Base-by-base conservation (phyloP, 1,140 invertebrate species). In the Drosophila obscura region DNA sequence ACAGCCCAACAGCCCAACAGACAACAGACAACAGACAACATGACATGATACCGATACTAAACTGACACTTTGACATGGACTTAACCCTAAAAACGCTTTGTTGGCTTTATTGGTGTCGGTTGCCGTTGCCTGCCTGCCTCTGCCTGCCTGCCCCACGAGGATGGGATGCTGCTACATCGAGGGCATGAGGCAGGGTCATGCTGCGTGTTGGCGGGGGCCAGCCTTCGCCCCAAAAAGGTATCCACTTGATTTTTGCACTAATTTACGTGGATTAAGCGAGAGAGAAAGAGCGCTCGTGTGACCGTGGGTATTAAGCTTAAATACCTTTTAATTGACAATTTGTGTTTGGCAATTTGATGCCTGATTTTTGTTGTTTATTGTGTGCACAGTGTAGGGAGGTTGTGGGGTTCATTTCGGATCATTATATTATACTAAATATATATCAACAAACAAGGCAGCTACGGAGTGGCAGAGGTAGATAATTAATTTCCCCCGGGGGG, bases 11-110 rank as follows among this genome's bases (percentile, higher is more conserved):
- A 22, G 22, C 1, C 22, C 22, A n/a, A n/a, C n/a, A n/a, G n/a
- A n/a, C 19, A 19, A 19, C 19, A 19, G 19, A 19, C 19, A 24
- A 24, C 66, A 69, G 66, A 80, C 87, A 72, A 87, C 90, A 91
- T 91, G 89, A 91, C 90, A 91, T 91, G 90, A 91, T 89, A 91
- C 90, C 90, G 90, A 91, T 91, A 91, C 90, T 91, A 91, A 91
- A 91, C 90, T 91, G 90, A 91, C 90, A 91, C 90, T 91, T 91
- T 91, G 90, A 91, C 90, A 91, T 88, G 85, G 90, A 91, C 82
- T 91, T 91, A 91, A 91, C 85, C 85, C 84, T 89, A 90, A 89
- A 85, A 88, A 89, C 80, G 84, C 83, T 88, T 88, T 88, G 84
- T 90, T 84, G 80, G 84, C 84, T 89, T 88, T 88, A 88, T 88